Evolutionary conservation across 2,888 invertebrate species (phyloP).

Genomic region (Heliothis peltigera): DNA sequence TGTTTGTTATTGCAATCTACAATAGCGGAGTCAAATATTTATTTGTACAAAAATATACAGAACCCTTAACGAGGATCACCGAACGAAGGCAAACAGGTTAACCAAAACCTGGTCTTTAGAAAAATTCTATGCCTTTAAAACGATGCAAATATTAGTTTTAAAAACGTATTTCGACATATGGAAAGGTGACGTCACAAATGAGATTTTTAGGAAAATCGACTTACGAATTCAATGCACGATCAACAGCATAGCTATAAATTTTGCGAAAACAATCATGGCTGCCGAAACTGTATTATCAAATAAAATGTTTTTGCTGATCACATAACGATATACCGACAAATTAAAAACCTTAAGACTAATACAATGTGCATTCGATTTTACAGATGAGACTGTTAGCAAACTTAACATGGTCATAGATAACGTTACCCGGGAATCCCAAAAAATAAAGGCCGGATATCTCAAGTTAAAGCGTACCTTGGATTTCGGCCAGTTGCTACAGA

Average conservation of each 20-base stretch:
- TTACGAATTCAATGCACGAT: slow-evolving; percentile 78
- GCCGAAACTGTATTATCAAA: slow-evolving; percentile 63
- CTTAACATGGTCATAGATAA: slow-evolving; percentile 62
- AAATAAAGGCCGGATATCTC: slow-evolving; percentile 65
- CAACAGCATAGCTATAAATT: slow-evolving; percentile 73
- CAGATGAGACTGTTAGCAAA: slow-evolving; percentile 59
- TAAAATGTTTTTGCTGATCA: slow-evolving; percentile 62
- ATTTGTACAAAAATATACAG: slow-evolving; percentile 41
- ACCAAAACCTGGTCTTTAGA: slow-evolving; percentile 53
- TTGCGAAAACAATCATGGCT: slow-evolving; percentile 76
- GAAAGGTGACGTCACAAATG: slow-evolving; percentile 68
- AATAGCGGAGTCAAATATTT: slow-evolving; percentile 33
- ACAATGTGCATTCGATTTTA: slow-evolving; percentile 49
- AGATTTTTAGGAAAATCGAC: slow-evolving; percentile 72
- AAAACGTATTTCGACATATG: slow-evolving; percentile 60
- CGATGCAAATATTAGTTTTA: slow-evolving; percentile 58
- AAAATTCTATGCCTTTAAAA: slow-evolving; percentile 62
- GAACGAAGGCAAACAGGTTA: slow-evolving; percentile 50
- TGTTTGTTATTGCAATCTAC: slow-evolving; percentile 41
- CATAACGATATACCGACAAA: slow-evolving; percentile 53
- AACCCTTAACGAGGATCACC: slow-evolving; percentile 46
- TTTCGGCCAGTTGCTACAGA: slow-evolving; percentile 71
- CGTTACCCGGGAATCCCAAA: slow-evolving; percentile 64
- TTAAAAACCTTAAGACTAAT: slow-evolving; percentile 63
- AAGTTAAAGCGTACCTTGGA: slow-evolving; percentile 78